Evolutionary conservation across 1,140 invertebrate genomes (phyloP), one percentile per base, ranked within the genome.

Genomic region (Eumeta japonica): DNA sequence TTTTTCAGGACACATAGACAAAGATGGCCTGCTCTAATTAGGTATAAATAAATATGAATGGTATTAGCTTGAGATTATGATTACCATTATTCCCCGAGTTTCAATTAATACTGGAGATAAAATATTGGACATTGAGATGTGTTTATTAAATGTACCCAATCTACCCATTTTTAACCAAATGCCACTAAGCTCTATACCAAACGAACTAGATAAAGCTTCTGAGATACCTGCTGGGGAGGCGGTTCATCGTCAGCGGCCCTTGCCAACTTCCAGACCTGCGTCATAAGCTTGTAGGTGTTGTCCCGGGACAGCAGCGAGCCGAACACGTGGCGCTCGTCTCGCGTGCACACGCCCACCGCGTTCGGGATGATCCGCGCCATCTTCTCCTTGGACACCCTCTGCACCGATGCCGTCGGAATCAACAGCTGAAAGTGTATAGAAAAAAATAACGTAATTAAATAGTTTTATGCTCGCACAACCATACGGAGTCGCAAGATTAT

Each of bases 281-380:
- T 81, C 86, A 94, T 90, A 28, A 92, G 78, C 54, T 87, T 86
- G 73, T 86, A 93, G 0, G 91, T 91, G 41, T 83, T 84, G 60
- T 96, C 91, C 27, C 92, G 76, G 14, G 91, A 93, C 27, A 95
- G 79, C 43, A 96, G 80, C 34, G 90, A 93, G 18, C 89, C 88
- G 71, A 96, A 94, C 12, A 94, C 88, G 66, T 92, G 90, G 42
- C 90, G 88, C 51, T 91, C 89, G 43, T 87, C 83, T 16, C 82
- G 74, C n/a, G 89, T 91, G 18, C 83, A 82, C 12, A 96, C 83
- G 12, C 90, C 90, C 29, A 96, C 88, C 14, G 92, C 92, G 75
- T 95, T 95, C 17, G 92, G 92, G 53, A 90, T 88, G 19, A 96
- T 90, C 43, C 87, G 83, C 2, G 90, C 92, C 42, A 90, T 92